Conservation (phyloP, 2,888 invertebrate species). For the Drosophila gaucha region DNA sequence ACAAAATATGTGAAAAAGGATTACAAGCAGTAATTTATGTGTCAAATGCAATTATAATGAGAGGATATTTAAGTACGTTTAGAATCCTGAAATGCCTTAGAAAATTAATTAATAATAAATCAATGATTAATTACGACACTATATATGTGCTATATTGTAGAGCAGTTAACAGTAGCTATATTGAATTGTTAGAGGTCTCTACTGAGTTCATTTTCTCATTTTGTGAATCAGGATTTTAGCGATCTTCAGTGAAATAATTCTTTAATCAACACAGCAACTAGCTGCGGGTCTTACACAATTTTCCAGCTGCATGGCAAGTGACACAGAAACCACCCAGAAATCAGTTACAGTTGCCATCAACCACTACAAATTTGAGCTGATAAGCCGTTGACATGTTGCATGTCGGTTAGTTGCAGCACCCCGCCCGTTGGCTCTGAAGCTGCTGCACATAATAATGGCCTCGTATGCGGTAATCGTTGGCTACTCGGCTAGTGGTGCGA, state of each 20-base stretch:
- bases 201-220: too few relatives aligned
- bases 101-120: neutral
- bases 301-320: constrained; percentile 18
- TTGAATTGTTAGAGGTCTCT: neutral
- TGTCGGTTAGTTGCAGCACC: constrained; percentile 36
- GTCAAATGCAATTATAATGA: neutral
- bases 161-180: neutral
- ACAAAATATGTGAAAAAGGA: constrained; percentile 7
- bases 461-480: constrained; percentile 66
- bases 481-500: constrained; percentile 26
- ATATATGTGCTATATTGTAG: neutral
- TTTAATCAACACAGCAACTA: neutral
- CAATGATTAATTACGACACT: neutral
- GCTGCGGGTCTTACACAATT: constrained; percentile 13
- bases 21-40: neutral
- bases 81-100: neutral
- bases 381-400: constrained; percentile 73
- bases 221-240: too few relatives aligned
- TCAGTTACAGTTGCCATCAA: constrained; percentile 37
- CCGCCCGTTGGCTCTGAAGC: constrained; percentile 4
- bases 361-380: constrained; percentile 44
- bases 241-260: neutral
- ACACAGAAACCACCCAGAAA: constrained; percentile 35
- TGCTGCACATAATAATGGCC: constrained; percentile 61
- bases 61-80: neutral